Evolutionary conservation across 2,888 invertebrate genomes (phyloP).

Genomic region (Camponotus fellah): DNA sequence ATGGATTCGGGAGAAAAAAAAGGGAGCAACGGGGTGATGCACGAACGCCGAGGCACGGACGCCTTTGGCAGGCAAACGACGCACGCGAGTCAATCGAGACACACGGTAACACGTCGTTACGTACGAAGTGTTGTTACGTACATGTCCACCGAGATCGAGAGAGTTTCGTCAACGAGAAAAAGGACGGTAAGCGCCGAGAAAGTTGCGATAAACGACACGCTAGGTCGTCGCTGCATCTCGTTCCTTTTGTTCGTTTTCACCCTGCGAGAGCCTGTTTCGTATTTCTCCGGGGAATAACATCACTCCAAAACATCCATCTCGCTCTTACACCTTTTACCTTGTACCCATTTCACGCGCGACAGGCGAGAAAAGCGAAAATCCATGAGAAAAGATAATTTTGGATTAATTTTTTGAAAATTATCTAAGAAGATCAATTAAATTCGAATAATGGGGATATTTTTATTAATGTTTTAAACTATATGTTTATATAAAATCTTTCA

Average conservation of each 20-base stretch:
- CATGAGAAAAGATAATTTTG: background rate
- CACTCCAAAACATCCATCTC: background rate
- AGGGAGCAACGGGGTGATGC: background rate
- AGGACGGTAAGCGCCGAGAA: slow-evolving; percentile 57
- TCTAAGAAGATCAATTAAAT: no score
- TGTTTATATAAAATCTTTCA: background rate
- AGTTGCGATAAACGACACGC: slow-evolving; percentile 61
- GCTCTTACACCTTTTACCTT: no score
- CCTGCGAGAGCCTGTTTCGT: background rate
- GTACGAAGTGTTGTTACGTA: slow-evolving; percentile 59
- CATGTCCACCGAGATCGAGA: slow-evolving; percentile 24
- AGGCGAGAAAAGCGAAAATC: background rate
- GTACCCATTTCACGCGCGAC: background rate
- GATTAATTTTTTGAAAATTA: background rate
- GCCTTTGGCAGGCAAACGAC: background rate
- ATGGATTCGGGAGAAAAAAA: background rate
- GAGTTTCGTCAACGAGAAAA: slow-evolving; percentile 57
- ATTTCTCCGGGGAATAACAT: background rate
- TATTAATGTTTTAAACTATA: no score
- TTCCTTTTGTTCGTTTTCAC: background rate
- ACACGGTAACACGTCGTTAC: slow-evolving; percentile 50
- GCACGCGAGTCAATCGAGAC: background rate
- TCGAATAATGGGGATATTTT: background rate
- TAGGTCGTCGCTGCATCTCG: background rate
- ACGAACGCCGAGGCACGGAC: background rate